Percentiles rank a stretch among this genome's conserved stretches.
Evolutionary conservation across 92 coral and sea anemone species (phyloP).

Genomic region (Actinernus sp.): DNA sequence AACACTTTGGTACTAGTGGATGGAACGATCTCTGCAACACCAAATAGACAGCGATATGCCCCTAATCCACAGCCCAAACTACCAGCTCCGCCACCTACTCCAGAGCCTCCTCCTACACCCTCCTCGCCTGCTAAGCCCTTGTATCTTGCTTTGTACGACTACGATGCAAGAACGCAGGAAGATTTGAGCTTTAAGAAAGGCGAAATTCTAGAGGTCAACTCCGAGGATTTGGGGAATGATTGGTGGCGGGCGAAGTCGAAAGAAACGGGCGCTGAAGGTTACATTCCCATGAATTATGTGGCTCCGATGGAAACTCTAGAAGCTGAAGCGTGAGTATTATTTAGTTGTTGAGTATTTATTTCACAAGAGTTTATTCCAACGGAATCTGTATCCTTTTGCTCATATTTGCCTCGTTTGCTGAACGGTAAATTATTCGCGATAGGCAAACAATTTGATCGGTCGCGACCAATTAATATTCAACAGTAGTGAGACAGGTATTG

Average conservation of each 20-base stretch:
- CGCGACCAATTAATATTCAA: too few species aligned
- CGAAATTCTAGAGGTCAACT: conserved; percentile 89
- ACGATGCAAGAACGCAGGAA: conserved; percentile 94
- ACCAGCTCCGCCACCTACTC: conserved; percentile 49
- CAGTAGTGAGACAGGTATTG: too few species aligned
- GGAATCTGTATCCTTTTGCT: too few species aligned
- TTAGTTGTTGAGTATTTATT: too few species aligned
- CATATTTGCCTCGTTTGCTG: too few species aligned
- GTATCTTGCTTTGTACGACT: conserved; percentile 92
- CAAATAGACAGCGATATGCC: conserved; percentile 56
- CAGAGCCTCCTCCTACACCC: conserved; percentile 43
- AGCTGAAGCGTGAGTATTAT: conserved; percentile 94
- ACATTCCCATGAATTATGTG: conserved; percentile 97
- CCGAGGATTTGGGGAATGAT: conserved; percentile 80
- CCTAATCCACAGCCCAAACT: conserved; percentile 57
- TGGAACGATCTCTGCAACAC: too few species aligned
- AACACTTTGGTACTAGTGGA: conserved; percentile 11
- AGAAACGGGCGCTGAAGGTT: conserved; percentile 76
- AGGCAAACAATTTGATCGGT: too few species aligned
- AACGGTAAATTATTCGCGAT: too few species aligned
- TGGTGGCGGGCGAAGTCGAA: conserved; percentile 98
- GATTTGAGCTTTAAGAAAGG: conserved; percentile 97
- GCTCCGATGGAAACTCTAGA: conserved; percentile 88
- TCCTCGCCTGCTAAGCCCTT: conserved; percentile 60
- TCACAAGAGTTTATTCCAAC: too few species aligned